Base-by-base conservation (phyloP, 2,888 invertebrate genomes). In the Serripes groenlandicus region DNA sequence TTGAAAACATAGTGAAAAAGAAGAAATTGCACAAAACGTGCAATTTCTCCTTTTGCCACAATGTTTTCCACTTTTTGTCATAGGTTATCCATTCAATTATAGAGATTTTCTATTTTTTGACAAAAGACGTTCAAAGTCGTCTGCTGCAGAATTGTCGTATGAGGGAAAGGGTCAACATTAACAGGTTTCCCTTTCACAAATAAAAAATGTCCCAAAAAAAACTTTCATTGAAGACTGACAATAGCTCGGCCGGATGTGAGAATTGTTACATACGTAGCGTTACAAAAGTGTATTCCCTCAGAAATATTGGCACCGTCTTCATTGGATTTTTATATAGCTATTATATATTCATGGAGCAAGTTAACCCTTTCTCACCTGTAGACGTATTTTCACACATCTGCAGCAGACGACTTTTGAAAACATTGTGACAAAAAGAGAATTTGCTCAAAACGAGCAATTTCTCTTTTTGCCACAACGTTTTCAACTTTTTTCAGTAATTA, bases 381-480 rank as follows among this genome's bases (percentile, higher is more conserved):
- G n/a, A n/a, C n/a, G n/a, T n/a, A n/a, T n/a, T n/a, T n/a, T n/a
- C n/a, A n/a, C n/a, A n/a, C n/a, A n/a, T n/a, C n/a, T n/a, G n/a
- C n/a, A n/a, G n/a, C n/a, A n/a, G n/a, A n/a, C n/a, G n/a, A n/a
- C n/a, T n/a, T n/a, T n/a, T 11, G 42, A 42, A 42, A 42, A 42
- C 42, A 42, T 42, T 42, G 42, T 42, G 42, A 15, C 9, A 42
- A 42, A 42, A 42, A 15, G 42, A 42, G 42, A 42, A 42, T 11
- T 11, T 42, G 42, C 15, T 42, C 9, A 15, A 11, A 11, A 56
- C 56, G 11, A 56, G 56, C 56, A 56, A 15, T 56, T 56, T 56
- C 23, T 56, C 56, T n/a, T 56, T 56, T 56, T 56, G 11, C 23
- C 56, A 56, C 56, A 56, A 56, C n/a, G 56, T 56, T 56, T 56